phyloP scores from a whole-genome alignment of 92 coral and sea anemone genomes.

The Epizoanthus stellaris region DNA sequence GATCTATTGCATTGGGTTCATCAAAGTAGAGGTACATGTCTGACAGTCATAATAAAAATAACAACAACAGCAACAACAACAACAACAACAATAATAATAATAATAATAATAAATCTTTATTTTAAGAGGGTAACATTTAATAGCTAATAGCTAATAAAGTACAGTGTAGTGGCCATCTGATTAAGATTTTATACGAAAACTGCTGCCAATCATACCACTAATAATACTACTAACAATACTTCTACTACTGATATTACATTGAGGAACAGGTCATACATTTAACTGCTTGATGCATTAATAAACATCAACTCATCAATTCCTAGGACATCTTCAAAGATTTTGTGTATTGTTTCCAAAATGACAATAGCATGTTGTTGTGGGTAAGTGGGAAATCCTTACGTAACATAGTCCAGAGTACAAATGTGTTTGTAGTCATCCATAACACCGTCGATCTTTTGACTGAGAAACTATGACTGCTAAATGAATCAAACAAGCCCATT shows the following conservation, averaged over 20 bases:
- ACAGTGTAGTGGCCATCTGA: too few relatives aligned
- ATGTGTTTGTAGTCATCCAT: slow-evolving; percentile 36
- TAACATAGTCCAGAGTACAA: slow-evolving; percentile 29
- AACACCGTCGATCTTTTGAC: slow-evolving; percentile 29
- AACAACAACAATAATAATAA: too few relatives aligned
- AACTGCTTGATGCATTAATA: slow-evolving; percentile 9
- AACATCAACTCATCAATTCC: slow-evolving; percentile 36
- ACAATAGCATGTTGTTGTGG: slow-evolving; percentile 33
- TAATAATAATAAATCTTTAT: too few relatives aligned
- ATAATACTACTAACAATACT: too few relatives aligned
- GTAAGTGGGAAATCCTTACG: slow-evolving; percentile 34
- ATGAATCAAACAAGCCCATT: slow-evolving; percentile 25
- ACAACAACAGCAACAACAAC: too few relatives aligned
- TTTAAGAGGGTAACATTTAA: too few relatives aligned
- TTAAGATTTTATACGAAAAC: too few relatives aligned
- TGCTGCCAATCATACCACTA: too few relatives aligned
- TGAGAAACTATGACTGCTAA: slow-evolving; percentile 50
- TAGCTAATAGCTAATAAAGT: too few relatives aligned
- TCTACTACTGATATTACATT: not conserved
- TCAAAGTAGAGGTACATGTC: slow-evolving; percentile 19
- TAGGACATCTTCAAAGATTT: slow-evolving; percentile 51
- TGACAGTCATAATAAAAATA: not conserved
- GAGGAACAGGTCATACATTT: not conserved
- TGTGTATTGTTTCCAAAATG: slow-evolving; percentile 41
- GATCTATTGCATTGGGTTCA: slow-evolving; percentile 7